These are phyloP conservation scores for Nipponia nippon DNA, from an alignment of 2,113 vertebrate genomes.

Conservation along the genomic window DNA sequence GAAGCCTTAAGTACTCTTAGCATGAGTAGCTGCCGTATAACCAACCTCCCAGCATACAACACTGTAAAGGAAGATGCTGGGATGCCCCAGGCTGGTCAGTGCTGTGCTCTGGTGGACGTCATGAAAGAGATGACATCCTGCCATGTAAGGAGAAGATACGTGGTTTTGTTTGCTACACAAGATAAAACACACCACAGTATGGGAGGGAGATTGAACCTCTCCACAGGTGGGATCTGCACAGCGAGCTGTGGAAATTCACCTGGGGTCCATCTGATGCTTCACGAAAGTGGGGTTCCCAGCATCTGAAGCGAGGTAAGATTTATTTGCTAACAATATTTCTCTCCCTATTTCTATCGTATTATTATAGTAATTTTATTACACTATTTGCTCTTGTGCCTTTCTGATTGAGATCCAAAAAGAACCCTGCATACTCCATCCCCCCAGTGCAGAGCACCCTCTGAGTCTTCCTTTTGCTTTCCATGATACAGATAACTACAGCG, in stretches of 20 bases:
- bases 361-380: neutral
- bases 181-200: neutral
- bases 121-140: neutral
- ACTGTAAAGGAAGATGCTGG: neutral
- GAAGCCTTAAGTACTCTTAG: neutral
- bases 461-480: neutral
- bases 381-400: neutral
- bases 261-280: accelerated
- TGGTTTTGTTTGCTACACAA: neutral
- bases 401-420: neutral
- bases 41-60: neutral
- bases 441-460: neutral
- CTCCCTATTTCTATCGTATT: neutral
- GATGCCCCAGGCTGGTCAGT: neutral
- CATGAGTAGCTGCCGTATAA: neutral
- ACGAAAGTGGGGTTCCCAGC: accelerated
- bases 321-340: neutral
- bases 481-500: too few species aligned
- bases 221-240: accelerated
- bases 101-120: neutral
- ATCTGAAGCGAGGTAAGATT: neutral
- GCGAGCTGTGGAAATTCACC: neutral
- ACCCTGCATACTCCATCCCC: neutral
- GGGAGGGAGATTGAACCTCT: neutral
- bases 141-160: neutral